Base-by-base conservation (phyloP, 2,888 invertebrate genomes). In the Drosophila nr. perissopoda region DNA sequence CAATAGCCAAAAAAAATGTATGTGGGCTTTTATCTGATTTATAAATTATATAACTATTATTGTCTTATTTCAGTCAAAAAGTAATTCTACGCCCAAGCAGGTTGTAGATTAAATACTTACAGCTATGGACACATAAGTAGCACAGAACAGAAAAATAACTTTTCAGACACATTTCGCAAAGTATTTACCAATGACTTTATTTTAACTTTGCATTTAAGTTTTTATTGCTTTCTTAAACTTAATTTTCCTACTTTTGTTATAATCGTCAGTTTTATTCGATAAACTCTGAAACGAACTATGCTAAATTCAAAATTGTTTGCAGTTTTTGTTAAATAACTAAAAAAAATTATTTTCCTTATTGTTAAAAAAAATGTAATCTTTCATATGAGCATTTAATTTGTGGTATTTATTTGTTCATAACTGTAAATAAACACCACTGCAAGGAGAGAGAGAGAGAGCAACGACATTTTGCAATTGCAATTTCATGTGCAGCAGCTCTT, bases 401-500 rank as follows among this genome's bases (percentile, higher is more conserved):
- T 49, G 16, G 1, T 10, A 29, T 29, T 29, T 51, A 51, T 29
- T 51, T 51, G 29, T n/a, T 29, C 18, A 51, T 29, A 51, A 51
- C 29, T 29, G 27, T 29, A n/a, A n/a, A 51, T 29, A 11, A 29
- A 29, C 18, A 0, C 18, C 13, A 38, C 29, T 40, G 5, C 29
- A 25, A 40, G 40, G 33, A 1, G 33, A 67, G 56, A 65, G n/a
- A 33, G 25, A 2, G 38, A 76, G 62, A 69, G 42, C 27, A 16
- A 33, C 31, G 25, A 31, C 48, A 29, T 8, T 68, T 42, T 25
- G 31, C 21, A 31, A 31, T 34, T 68, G 61, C 68, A 68, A 42
- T 63, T 51, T 46, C 8, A 46, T 49, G 21, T 62, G 69, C 60
- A 61, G 21, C 27, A 31, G 11, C 34, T 38, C 76, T 54, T 65